A percentile compares a stretch with the other conserved stretches of the same genome.
Conservation (phyloP, 35 echinoderm and acorn worm species). For the Holothuria glaberrima region DNA sequence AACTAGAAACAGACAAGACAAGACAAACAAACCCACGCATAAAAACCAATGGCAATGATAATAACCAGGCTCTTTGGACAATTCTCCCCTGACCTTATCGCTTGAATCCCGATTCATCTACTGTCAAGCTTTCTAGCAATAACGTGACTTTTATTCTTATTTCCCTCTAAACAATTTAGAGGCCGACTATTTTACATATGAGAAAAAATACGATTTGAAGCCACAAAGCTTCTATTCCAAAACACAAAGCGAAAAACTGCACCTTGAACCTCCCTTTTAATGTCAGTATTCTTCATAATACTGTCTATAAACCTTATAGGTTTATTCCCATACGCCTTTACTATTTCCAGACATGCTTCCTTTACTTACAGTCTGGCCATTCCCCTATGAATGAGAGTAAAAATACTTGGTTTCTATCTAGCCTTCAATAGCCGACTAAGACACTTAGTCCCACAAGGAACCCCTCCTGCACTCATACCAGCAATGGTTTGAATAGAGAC, state of each 20-base stretch:
- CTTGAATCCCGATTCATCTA: slow-evolving; percentile 39
- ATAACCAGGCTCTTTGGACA: slow-evolving; percentile 70
- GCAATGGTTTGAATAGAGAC: slow-evolving; percentile 76
- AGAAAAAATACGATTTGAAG: not conserved
- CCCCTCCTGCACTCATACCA: slow-evolving; percentile 53
- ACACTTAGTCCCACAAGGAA: slow-evolving; percentile 74
- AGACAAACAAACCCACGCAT: too few species aligned
- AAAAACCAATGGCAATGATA: slow-evolving; percentile 61
- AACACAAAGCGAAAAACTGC: slow-evolving; percentile 18
- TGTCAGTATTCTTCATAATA: slow-evolving; percentile 45
- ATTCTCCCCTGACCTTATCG: slow-evolving; percentile 55
- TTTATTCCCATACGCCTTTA: slow-evolving; percentile 69
- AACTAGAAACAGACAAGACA: too few species aligned
- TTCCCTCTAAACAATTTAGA: slow-evolving; percentile 15
- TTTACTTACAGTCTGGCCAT: slow-evolving; percentile 56
- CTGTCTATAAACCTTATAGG: slow-evolving; percentile 67
- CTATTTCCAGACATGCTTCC: slow-evolving; percentile 57
- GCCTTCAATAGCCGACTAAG: slow-evolving; percentile 59
- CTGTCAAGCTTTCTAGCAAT: slow-evolving; percentile 14
- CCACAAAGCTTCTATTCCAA: slow-evolving; percentile 31
- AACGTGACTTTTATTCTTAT: slow-evolving; percentile 23
- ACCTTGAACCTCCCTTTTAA: slow-evolving; percentile 29
- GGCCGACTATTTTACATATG: not conserved
- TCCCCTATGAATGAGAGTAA: slow-evolving; percentile 59
- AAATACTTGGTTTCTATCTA: slow-evolving; percentile 53